phyloP scores from a whole-genome alignment of 2,113 vertebrate genomes.

The Pygoscelis adeliae region DNA sequence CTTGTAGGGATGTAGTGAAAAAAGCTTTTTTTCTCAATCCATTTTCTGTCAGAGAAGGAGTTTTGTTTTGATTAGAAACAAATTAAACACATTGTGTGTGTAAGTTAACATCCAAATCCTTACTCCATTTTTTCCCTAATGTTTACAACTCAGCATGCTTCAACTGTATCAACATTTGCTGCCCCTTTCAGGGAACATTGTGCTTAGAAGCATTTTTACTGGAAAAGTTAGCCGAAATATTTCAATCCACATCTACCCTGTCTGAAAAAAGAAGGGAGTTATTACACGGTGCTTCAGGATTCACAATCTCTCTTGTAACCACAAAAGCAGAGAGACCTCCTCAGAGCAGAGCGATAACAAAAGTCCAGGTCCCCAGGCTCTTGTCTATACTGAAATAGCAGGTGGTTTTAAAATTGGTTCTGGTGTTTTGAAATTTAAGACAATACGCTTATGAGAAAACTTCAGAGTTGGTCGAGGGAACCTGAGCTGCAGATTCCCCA shows the following conservation, averaged over 20 bases:
- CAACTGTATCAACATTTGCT: background rate
- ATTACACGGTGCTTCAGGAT: background rate
- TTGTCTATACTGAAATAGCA: background rate
- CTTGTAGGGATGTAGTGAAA: background rate
- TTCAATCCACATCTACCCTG: background rate
- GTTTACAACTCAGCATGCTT: background rate
- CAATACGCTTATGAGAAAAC: background rate
- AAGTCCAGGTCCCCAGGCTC: background rate
- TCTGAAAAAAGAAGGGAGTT: background rate
- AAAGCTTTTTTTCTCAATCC: background rate
- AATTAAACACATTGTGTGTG: background rate
- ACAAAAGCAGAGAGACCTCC: background rate
- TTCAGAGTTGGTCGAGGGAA: background rate
- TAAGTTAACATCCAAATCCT: conserved; percentile 1
- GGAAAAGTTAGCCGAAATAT: background rate
- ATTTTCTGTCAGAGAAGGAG: background rate
- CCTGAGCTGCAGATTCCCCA: fast-evolving
- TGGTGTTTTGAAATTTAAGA: background rate
- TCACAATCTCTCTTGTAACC: background rate
- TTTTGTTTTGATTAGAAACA: conserved; percentile 27
- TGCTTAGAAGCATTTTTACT: background rate
- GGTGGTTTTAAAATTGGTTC: background rate
- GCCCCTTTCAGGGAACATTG: background rate
- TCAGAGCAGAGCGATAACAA: background rate
- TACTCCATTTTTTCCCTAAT: background rate